A percentile compares a stretch with the other conserved stretches of the same genome.
phyloP scores from a whole-genome alignment of 2,888 invertebrate genomes.

The Chaitophorus viminalis region DNA sequence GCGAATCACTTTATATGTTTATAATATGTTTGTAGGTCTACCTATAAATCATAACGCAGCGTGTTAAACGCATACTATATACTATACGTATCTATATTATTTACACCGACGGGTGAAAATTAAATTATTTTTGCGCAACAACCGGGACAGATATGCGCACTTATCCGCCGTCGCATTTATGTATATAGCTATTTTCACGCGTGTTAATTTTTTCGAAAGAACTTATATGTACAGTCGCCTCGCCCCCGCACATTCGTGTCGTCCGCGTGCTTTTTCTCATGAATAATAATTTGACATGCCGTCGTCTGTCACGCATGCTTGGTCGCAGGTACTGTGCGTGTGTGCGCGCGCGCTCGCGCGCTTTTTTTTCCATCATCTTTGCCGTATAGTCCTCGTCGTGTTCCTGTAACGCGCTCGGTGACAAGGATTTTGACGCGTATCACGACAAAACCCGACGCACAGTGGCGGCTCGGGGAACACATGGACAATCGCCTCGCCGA shows the following conservation, averaged over 20 bases:
- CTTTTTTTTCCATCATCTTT: slow-evolving; percentile 21
- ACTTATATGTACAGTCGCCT: background rate
- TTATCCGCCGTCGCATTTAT: background rate
- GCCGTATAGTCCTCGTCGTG: background rate
- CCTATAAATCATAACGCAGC: too few species aligned
- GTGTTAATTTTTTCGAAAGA: background rate
- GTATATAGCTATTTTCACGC: slow-evolving; percentile 11
- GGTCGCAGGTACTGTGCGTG: slow-evolving; percentile 25
- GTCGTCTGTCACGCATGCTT: slow-evolving; percentile 60
- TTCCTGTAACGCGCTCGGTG: slow-evolving; percentile 26
- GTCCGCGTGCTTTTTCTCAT: slow-evolving; percentile 59
- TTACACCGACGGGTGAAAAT: background rate
- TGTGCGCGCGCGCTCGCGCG: background rate
- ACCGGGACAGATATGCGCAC: background rate
- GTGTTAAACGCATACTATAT: too few species aligned
- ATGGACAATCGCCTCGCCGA: slow-evolving; percentile 54
- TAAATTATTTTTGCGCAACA: background rate
- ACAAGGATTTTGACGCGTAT: slow-evolving; percentile 59
- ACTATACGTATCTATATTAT: too few species aligned
- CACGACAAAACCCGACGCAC: slow-evolving; percentile 37
- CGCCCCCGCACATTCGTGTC: slow-evolving; percentile 25
- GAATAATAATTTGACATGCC: slow-evolving; percentile 62
- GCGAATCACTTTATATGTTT: too few species aligned
- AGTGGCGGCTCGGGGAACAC: slow-evolving; percentile 1
- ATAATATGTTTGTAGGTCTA: too few species aligned